phyloP scores from a whole-genome alignment of 2,113 vertebrate genomes.

The Leptobrachium ailaonicum region DNA sequence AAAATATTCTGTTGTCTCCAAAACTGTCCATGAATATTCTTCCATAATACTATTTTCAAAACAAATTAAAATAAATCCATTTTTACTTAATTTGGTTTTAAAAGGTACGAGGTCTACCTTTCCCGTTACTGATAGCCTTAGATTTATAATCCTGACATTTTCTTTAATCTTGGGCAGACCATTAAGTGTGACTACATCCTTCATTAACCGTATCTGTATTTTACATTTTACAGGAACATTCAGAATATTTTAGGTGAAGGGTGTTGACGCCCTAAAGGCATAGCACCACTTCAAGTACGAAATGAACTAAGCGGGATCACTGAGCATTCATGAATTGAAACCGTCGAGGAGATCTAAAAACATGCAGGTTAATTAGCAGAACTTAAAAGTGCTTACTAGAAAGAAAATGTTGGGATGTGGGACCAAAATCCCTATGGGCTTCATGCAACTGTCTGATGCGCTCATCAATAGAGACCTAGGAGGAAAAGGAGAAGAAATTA shows the following conservation, averaged over 20 bases:
- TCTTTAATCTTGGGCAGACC: too few relatives aligned
- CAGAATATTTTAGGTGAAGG: slow-evolving; percentile 21
- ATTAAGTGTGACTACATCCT: too few relatives aligned
- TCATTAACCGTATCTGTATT: too few relatives aligned
- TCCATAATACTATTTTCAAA: too few relatives aligned
- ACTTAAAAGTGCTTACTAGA: slow-evolving; percentile 77
- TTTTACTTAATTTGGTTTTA: too few relatives aligned
- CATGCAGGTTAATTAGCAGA: slow-evolving; percentile 44
- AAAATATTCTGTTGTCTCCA: too few relatives aligned
- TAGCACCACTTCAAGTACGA: not conserved
- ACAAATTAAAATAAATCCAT: too few relatives aligned
- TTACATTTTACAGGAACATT: not conserved
- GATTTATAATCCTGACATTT: too few relatives aligned
- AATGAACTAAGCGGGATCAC: slow-evolving; percentile 6
- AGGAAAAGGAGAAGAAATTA: slow-evolving; percentile 51
- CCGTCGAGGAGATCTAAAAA: slow-evolving; percentile 5
- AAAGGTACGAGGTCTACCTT: too few relatives aligned
- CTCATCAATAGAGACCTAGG: slow-evolving; percentile 85
- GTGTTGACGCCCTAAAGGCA: slow-evolving; percentile 5
- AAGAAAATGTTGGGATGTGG: slow-evolving; percentile 81
- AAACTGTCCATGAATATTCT: too few relatives aligned
- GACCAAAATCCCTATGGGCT: slow-evolving; percentile 87
- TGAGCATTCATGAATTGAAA: not conserved
- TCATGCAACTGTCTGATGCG: slow-evolving; percentile 90
- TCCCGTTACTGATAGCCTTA: too few relatives aligned